These are phyloP conservation scores for Drosophila sp. DNA, from an alignment of 1,140 invertebrate genomes.

Conservation along the genomic window DNA sequence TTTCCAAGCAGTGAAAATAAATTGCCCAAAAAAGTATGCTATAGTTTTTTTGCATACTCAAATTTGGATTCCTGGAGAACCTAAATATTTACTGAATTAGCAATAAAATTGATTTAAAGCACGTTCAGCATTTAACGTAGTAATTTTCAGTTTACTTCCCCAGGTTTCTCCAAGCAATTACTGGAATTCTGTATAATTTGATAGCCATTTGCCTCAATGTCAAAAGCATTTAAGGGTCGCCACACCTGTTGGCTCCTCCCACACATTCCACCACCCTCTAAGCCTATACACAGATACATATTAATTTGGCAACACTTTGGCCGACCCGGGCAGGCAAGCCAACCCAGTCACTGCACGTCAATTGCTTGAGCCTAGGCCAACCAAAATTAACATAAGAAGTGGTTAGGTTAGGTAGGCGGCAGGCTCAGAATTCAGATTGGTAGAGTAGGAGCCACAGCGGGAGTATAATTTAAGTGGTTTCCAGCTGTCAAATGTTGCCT, in stretches of 20 bases:
- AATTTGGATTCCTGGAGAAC: neutral
- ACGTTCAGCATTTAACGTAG: slow-evolving; percentile 4
- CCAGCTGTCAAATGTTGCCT: slow-evolving; percentile 75
- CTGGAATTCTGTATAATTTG: slow-evolving; percentile 22
- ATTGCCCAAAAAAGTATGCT: slow-evolving; percentile 1
- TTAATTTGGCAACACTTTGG: slow-evolving; percentile 55
- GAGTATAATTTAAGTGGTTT: slow-evolving; percentile 80
- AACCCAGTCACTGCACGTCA: slow-evolving; percentile 62
- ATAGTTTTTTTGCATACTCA: neutral
- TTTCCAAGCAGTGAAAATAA: neutral
- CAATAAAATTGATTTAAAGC: slow-evolving; percentile 11
- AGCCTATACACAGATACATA: slow-evolving; percentile 15
- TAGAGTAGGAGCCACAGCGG: slow-evolving; percentile 55
- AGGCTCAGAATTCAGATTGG: neutral
- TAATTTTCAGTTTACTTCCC: slow-evolving; percentile 2
- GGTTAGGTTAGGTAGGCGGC: slow-evolving; percentile 25
- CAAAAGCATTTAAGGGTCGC: slow-evolving; percentile 26
- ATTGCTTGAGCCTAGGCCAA: slow-evolving; percentile 68
- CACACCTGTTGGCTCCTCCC: slow-evolving; percentile 38
- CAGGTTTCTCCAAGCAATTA: slow-evolving; percentile 10
- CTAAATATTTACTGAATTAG: neutral
- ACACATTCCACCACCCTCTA: neutral
- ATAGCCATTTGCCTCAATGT: slow-evolving; percentile 10
- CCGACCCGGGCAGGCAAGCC: slow-evolving; percentile 21
- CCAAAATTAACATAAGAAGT: slow-evolving; percentile 74